Evolutionary conservation across 2,888 invertebrate species (phyloP), one percentile per base, ranked within the genome.

Genomic region (Caenorhabditis parvicauda): DNA sequence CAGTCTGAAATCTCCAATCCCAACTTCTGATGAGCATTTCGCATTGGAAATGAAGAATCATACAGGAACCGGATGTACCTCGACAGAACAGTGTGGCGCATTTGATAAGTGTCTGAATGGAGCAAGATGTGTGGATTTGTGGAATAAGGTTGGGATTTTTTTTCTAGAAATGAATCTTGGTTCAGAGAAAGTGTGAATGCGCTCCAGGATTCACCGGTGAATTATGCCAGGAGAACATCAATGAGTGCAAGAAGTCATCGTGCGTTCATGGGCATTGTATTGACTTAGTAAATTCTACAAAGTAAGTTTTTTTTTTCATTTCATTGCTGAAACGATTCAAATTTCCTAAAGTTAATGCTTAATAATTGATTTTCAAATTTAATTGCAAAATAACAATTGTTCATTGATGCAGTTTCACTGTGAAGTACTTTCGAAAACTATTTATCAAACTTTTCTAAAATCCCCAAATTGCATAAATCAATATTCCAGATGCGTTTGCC

Each of bases 401-500:
- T n/a, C n/a, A n/a, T n/a, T n/a, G n/a, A n/a, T n/a, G n/a, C n/a
- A n/a, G n/a, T n/a, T n/a, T n/a, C n/a, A n/a, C n/a, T n/a, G n/a
- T n/a, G n/a, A n/a, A n/a, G n/a, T n/a, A n/a, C n/a, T n/a, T n/a
- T n/a, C n/a, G n/a, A n/a, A n/a, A n/a, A n/a, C n/a, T n/a, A n/a
- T n/a, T n/a, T n/a, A n/a, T n/a, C n/a, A n/a, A n/a, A n/a, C n/a
- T n/a, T n/a, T n/a, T n/a, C n/a, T n/a, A n/a, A n/a, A n/a, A n/a
- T n/a, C n/a, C 22, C 12, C 25, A 41, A 37, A 21, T 24, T 27
- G 14, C 35, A 1, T 28, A 37, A 17, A 14, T 12, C 35, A 22
- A 41, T n/a, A 22, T 41, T 69, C 56, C 54, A 64, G 61, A 37
- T 78, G 78, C 53, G 46, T 64, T 1, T 78, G 76, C 45, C 65